Evolutionary conservation across 1,140 invertebrate genomes (phyloP).

Genomic region (Atta colombica): DNA sequence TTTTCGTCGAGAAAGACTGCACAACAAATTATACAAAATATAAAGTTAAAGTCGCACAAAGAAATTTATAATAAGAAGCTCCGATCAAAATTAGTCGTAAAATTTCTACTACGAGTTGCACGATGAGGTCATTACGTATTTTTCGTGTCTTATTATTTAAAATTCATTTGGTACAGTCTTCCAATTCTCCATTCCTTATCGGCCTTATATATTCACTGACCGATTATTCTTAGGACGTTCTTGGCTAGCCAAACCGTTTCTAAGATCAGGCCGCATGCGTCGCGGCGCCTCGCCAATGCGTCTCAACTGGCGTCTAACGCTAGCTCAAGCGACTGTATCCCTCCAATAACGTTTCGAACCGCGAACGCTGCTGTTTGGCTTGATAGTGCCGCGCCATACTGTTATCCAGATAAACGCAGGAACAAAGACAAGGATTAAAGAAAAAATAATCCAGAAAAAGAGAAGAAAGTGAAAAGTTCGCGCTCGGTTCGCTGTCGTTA

Average conservation of each 20-base stretch:
- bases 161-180: not conserved
- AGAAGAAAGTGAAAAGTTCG: constrained; percentile 39
- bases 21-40: not conserved
- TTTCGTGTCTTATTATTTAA: not conserved
- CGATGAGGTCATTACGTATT: not conserved
- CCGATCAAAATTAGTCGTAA: not conserved
- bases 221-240: constrained; percentile 67
- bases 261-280: constrained; percentile 82
- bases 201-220: constrained; percentile 19
- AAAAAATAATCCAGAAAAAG: not conserved
- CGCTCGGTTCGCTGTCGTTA: not conserved
- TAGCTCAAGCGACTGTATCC: constrained; percentile 70
- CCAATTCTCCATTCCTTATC: not conserved
- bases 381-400: constrained; percentile 84
- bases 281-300: constrained; percentile 78
- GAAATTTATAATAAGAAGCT: not conserved
- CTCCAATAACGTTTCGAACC: constrained; percentile 84
- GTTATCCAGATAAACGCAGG: constrained; percentile 74
- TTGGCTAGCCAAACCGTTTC: constrained; percentile 69
- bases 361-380: constrained; percentile 84
- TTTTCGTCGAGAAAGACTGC: not conserved
- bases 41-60: not conserved
- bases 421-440: constrained; percentile 40
- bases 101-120: not conserved
- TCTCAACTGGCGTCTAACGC: constrained; percentile 76